Evolutionary conservation across 2,113 vertebrate species (phyloP).

Genomic region (Puma concolor): DNA sequence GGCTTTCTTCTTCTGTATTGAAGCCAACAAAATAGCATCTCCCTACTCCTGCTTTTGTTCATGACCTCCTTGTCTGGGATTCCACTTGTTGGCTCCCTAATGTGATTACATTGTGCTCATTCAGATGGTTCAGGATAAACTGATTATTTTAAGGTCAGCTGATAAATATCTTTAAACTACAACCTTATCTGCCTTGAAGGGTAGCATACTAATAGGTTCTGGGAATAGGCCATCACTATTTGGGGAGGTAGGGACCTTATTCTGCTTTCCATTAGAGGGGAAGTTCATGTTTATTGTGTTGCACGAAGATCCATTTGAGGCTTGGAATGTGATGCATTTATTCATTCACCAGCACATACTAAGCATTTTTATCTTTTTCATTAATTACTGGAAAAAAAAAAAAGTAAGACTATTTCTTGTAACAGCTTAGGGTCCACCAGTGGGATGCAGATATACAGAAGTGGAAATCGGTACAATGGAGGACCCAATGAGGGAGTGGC

Average conservation of each 20-base stretch:
- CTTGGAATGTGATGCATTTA: not conserved
- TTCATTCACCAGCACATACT: not conserved
- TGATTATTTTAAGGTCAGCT: not conserved
- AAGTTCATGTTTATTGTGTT: not conserved
- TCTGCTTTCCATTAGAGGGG: not conserved
- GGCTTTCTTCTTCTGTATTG: not conserved
- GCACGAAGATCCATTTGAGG: not conserved
- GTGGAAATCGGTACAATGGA: not conserved
- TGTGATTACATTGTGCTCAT: not conserved
- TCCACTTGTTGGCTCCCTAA: not conserved
- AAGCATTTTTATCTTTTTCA: not conserved
- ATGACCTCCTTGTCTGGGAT: not conserved
- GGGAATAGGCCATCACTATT: not conserved
- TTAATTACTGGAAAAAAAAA: not conserved
- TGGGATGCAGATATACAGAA: not conserved
- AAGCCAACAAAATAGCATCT: not conserved
- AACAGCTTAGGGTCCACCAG: not conserved
- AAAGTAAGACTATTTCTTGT: not conserved
- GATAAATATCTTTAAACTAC: not conserved
- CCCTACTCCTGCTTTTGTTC: not conserved
- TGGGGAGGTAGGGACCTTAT: not conserved
- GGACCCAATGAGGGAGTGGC: rapidly evolving
- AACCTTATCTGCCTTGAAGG: not conserved
- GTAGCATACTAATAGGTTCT: not conserved
- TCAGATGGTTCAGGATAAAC: not conserved